phyloP scores from a whole-genome alignment of 2,113 vertebrate genomes.

The Geococcyx californianus region DNA sequence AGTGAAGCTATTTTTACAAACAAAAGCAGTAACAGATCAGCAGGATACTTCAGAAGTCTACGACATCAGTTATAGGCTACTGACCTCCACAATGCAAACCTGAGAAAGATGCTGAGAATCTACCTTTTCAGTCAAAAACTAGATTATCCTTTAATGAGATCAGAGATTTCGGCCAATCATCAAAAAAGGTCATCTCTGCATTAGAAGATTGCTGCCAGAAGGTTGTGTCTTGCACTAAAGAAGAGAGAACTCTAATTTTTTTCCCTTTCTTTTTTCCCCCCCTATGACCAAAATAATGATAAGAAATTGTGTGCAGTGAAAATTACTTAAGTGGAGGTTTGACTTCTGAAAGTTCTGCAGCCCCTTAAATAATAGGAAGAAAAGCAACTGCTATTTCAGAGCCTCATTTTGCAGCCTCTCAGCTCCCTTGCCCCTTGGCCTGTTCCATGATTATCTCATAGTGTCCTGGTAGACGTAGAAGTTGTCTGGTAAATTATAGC shows the following conservation, averaged over 20 bases:
- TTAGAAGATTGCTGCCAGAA: background rate
- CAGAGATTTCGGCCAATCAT: background rate
- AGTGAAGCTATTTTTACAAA: constrained; percentile 64
- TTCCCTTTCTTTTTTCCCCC: background rate
- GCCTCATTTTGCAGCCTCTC: constrained; percentile 1
- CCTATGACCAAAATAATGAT: background rate
- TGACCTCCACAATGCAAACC: constrained; percentile 22
- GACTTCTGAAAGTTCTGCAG: background rate
- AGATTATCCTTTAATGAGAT: constrained; percentile 54
- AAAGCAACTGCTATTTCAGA: background rate
- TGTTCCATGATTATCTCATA: background rate
- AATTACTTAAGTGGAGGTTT: background rate
- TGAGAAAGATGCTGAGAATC: constrained; percentile 7
- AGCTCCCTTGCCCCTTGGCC: constrained; percentile 16
- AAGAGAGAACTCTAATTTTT: background rate
- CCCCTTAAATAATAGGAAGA: constrained; percentile 17
- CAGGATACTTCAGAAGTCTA: constrained; percentile 25
- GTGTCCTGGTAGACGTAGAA: background rate
- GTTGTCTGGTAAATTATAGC: constrained; percentile 32
- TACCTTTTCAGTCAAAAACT: constrained; percentile 46
- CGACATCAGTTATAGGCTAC: background rate
- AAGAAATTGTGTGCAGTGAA: background rate
- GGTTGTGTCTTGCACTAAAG: background rate
- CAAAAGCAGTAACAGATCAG: background rate
- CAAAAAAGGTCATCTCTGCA: constrained; percentile 44